These are phyloP conservation scores for Homarus americanus DNA, from an alignment of 1,140 invertebrate genomes.

Conservation along the genomic window DNA sequence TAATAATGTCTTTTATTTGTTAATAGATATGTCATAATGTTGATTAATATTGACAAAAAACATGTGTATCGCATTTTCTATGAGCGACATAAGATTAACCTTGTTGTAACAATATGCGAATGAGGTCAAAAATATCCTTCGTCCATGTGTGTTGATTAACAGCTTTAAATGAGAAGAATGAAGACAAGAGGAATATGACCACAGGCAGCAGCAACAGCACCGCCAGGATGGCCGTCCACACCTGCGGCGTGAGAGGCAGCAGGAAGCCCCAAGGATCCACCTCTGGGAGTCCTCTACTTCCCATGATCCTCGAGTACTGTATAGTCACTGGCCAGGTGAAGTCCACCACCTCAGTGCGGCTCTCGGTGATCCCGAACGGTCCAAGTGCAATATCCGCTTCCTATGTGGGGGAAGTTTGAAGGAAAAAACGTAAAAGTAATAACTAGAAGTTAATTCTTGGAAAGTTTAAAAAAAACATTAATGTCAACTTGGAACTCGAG, in stretches of 20 bases:
- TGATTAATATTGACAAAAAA: too few relatives aligned
- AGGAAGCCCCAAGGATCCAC: constrained; percentile 34
- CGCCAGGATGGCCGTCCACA: constrained; percentile 28
- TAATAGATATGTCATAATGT: too few relatives aligned
- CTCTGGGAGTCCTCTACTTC: neutral
- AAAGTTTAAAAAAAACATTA: too few relatives aligned
- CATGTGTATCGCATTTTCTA: too few relatives aligned
- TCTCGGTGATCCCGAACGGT: constrained; percentile 8
- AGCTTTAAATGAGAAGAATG: neutral
- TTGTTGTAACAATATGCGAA: constrained; percentile 2
- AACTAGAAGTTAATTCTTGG: too few relatives aligned
- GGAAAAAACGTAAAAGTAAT: too few relatives aligned
- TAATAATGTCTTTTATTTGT: too few relatives aligned
- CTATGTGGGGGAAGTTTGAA: neutral
- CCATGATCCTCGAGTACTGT: neutral
- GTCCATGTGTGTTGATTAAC: neutral
- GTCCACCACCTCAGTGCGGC: constrained; percentile 12
- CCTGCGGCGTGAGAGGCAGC: constrained; percentile 12
- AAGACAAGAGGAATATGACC: neutral
- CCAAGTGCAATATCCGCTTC: constrained; percentile 25
- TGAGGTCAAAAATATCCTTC: neutral
- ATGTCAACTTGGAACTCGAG: too few relatives aligned
- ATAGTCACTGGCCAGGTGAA: constrained; percentile 1
- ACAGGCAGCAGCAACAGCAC: neutral
- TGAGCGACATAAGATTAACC: too few relatives aligned